These are phyloP conservation scores for Malurus elegans DNA, from an alignment of 2,113 vertebrate species.

Conservation along the genomic window DNA sequence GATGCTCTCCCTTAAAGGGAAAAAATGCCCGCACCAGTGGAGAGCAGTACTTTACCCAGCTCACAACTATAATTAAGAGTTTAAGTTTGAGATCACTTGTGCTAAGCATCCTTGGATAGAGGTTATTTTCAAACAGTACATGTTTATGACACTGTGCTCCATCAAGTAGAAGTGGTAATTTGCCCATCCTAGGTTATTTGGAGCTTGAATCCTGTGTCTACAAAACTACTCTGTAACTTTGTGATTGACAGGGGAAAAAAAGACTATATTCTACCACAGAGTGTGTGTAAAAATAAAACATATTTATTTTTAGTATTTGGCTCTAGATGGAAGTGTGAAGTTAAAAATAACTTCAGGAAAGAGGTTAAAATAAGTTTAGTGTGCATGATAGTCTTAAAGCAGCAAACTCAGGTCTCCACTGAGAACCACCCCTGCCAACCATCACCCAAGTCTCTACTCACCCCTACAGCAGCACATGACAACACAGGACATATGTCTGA, in stretches of 20 bases:
- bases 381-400: neutral
- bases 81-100: neutral
- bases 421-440: neutral
- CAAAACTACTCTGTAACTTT: neutral
- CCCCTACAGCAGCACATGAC: neutral
- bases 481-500: neutral
- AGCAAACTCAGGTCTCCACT: neutral
- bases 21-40: neutral
- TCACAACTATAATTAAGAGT: neutral
- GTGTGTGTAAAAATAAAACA: neutral
- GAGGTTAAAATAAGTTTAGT: neutral
- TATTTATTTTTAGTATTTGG: slow-evolving; percentile 45
- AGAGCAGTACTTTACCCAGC: neutral
- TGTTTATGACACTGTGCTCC: neutral
- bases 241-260: neutral
- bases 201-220: neutral
- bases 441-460: neutral
- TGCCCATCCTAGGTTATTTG: neutral
- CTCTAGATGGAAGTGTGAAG: neutral
- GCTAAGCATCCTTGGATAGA: neutral
- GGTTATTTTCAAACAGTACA: neutral
- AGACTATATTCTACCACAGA: neutral
- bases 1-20: neutral
- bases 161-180: neutral
- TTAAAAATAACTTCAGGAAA: slow-evolving; percentile 25